Evolutionary conservation across 1,140 invertebrate genomes (phyloP).

Genomic region (Drosophila bifasciata): DNA sequence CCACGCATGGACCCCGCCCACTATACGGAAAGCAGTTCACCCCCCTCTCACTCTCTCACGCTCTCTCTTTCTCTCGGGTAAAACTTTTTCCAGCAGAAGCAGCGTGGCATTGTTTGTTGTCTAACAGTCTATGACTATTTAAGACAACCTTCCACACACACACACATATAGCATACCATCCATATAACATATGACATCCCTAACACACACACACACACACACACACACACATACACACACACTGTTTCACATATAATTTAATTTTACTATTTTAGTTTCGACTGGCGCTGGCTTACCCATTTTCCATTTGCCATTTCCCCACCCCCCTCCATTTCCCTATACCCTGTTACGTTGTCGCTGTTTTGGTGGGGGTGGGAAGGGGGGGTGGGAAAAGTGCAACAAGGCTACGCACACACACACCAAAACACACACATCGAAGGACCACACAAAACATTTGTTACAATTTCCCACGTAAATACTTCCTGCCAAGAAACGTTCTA

Average conservation of each 20-base stretch:
- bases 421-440: slow-evolving; percentile 50
- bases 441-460: slow-evolving; percentile 72
- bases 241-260: slow-evolving; percentile 55
- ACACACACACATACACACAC: slow-evolving; percentile 13
- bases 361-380: too few relatives aligned
- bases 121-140: slow-evolving; percentile 80
- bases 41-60: slow-evolving; percentile 1
- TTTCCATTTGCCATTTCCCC: too few relatives aligned
- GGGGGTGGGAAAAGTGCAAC: slow-evolving; percentile 75
- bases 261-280: slow-evolving; percentile 75
- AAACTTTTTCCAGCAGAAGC: slow-evolving; percentile 53
- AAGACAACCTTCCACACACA: slow-evolving; percentile 48
- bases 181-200: too few relatives aligned
- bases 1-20: slow-evolving; percentile 47
- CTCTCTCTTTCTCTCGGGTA: slow-evolving; percentile 26
- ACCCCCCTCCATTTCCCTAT: slow-evolving; percentile 37
- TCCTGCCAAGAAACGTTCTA: slow-evolving; percentile 68
- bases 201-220: slow-evolving; percentile 2
- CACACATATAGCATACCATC: too few relatives aligned
- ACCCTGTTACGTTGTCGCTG: slow-evolving; percentile 46
- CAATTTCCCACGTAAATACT: slow-evolving; percentile 81
- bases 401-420: slow-evolving; percentile 48
- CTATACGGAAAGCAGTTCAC: neutral
- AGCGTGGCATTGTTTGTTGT: slow-evolving; percentile 79
- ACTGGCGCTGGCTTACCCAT: slow-evolving; percentile 23